phyloP scores from a whole-genome alignment of 2,797 vertebrate species.

The Mormyrops boulengeri region DNA sequence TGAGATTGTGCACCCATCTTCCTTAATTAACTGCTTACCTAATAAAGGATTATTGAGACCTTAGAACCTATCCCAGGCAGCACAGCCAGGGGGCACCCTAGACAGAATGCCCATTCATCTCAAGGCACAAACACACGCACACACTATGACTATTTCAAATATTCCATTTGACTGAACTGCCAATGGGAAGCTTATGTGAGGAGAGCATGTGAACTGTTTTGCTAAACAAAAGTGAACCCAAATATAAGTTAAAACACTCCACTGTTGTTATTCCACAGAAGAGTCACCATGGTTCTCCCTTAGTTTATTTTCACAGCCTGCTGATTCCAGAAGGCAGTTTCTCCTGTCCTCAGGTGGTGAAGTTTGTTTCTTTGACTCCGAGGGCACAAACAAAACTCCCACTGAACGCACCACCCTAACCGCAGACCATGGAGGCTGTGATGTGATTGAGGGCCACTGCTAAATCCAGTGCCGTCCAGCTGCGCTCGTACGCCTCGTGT shows the following conservation, averaged over 20 bases:
- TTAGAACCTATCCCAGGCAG: neutral
- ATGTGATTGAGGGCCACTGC: conserved; percentile 44
- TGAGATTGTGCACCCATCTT: neutral
- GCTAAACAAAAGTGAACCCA: neutral
- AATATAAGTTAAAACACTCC: neutral
- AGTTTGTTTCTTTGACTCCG: conserved; percentile 45
- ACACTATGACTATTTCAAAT: neutral
- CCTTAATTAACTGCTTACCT: neutral
- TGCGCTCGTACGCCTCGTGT: conserved; percentile 50
- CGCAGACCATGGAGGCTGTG: conserved; percentile 43
- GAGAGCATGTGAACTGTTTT: neutral
- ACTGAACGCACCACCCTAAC: conserved; percentile 46
- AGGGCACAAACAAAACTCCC: conserved; percentile 51
- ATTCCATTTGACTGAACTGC: neutral
- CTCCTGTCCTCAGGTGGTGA: conserved; percentile 52
- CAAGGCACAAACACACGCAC: neutral
- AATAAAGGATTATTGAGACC: neutral
- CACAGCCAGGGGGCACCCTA: neutral
- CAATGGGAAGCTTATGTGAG: neutral
- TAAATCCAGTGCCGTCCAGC: conserved; percentile 48
- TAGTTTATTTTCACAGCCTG: neutral
- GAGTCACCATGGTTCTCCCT: neutral
- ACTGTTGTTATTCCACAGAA: neutral
- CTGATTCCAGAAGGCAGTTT: conserved; percentile 15
- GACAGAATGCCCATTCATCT: neutral